Percentiles rank a stretch among this genome's conserved stretches.
Conservation (phyloP, 2,113 vertebrate genomes). For the Garra rufa region DNA sequence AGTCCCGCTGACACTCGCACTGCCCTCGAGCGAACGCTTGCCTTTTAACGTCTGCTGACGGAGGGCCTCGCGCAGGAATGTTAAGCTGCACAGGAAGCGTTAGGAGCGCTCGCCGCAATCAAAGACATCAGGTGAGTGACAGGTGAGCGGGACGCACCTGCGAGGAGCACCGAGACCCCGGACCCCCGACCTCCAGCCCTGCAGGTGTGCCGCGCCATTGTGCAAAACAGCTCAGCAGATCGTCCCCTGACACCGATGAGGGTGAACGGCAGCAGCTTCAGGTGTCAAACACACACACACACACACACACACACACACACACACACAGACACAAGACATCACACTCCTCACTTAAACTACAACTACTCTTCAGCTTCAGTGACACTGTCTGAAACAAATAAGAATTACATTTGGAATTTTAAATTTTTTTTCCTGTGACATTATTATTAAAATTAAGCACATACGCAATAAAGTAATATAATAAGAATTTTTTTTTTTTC, state of each 20-base stretch:
- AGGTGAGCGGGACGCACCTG: slow-evolving; percentile 56
- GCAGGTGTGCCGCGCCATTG: slow-evolving; percentile 58
- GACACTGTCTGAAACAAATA: too few relatives aligned
- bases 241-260: slow-evolving; percentile 50
- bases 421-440: too few relatives aligned
- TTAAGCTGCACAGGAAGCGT: slow-evolving; percentile 57
- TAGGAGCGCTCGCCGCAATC: slow-evolving; percentile 51
- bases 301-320: too few relatives aligned
- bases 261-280: slow-evolving; percentile 46
- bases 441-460: too few relatives aligned
- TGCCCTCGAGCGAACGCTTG: slow-evolving; percentile 25
- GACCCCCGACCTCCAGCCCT: slow-evolving; percentile 29
- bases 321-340: slow-evolving; percentile 6
- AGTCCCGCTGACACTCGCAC: slow-evolving; percentile 25
- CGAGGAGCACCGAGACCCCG: slow-evolving; percentile 54
- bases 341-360: too few relatives aligned
- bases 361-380: too few relatives aligned
- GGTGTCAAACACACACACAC: too few relatives aligned
- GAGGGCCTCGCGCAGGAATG: slow-evolving; percentile 51
- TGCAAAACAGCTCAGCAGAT: slow-evolving; percentile 55
- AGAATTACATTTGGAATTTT: too few relatives aligned
- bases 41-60: slow-evolving; percentile 49
- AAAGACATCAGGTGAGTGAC: slow-evolving; percentile 61
- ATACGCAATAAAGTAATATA: too few relatives aligned
- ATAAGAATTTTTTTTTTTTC: too few relatives aligned